Percentiles rank a stretch among this genome's conserved stretches.
These are phyloP conservation scores for Poecilia latipinna DNA, from an alignment of 2,113 vertebrate species.

Conservation along the genomic window DNA sequence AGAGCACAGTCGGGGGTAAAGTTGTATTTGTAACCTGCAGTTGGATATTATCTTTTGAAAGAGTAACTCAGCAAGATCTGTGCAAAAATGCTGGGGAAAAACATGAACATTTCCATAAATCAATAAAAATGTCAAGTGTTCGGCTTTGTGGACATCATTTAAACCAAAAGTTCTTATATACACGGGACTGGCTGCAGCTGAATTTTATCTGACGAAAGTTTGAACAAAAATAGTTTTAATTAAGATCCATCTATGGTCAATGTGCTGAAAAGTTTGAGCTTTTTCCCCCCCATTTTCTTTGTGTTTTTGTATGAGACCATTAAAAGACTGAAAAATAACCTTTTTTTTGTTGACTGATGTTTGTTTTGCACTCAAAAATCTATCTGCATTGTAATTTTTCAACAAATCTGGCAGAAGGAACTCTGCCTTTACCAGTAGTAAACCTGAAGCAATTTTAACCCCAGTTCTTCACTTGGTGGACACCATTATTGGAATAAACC, in stretches of 20 bases:
- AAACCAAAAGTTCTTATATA: neutral
- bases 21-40: constrained; percentile 5
- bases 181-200: neutral
- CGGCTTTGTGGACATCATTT: neutral
- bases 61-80: neutral
- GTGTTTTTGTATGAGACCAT: neutral
- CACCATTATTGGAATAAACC: constrained; percentile 41
- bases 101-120: constrained; percentile 10
- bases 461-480: constrained; percentile 45
- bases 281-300: neutral
- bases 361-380: constrained; percentile 7
- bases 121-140: neutral
- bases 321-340: neutral
- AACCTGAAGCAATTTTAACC: neutral
- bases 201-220: neutral
- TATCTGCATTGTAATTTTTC: neutral
- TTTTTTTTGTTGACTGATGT: neutral
- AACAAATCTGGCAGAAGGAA: neutral
- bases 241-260: too few relatives aligned
- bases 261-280: neutral
- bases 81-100: neutral
- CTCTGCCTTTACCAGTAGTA: neutral
- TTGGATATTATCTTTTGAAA: constrained; percentile 9
- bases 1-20: constrained; percentile 23
- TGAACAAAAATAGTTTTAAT: too few relatives aligned